Base-by-base conservation (phyloP, 2,888 invertebrate genomes). In the Eumerus sabulonum region DNA sequence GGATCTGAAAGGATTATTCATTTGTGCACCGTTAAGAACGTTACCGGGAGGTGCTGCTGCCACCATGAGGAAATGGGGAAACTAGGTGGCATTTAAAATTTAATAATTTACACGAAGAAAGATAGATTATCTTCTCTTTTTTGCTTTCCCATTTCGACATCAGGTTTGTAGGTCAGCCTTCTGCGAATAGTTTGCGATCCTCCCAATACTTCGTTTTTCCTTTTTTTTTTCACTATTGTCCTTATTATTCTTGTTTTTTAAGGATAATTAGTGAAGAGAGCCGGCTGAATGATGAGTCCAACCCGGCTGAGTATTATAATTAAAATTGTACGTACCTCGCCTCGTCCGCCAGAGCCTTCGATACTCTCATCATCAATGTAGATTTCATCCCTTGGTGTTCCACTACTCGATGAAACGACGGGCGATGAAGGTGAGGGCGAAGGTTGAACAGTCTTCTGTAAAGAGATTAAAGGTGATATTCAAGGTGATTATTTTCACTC, bases 361-460 rank as follows among this genome's bases (percentile, higher is more conserved):
- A 93, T 91, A 85, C 91, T 92, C 85, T 94, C 94, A 89, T 94
- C 94, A 90, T 94, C 94, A 87, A 94, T 92, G 90, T 93, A 94
- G 84, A 93, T 91, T 86, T 94, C 94, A 85, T 89, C 89, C 82
- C 85, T 85, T 53, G 86, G 83, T 81, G 85, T 84, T 63, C 74
- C 83, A 81, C 82, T 82, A 82, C 82, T 84, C 66, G 82, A 73
- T 66, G 85, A 82, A 68, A 84, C 83, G 36, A 77, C 67, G 14
- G 74, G 74, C 60, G 85, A 76, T 76, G 84, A 73, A 66, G 85
- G 83, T 82, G 85, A 84, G 73, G 85, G 83, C 68, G 85, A 85
- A 60, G 86, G 84, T 85, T 87, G 85, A 71, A 85, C 85, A 82
- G 85, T 84, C 84, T 88, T 88, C 88, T 88, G 85, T 9, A 85